Evolutionary conservation across 2,113 vertebrate species (phyloP).

Genomic region (Astur gentilis): DNA sequence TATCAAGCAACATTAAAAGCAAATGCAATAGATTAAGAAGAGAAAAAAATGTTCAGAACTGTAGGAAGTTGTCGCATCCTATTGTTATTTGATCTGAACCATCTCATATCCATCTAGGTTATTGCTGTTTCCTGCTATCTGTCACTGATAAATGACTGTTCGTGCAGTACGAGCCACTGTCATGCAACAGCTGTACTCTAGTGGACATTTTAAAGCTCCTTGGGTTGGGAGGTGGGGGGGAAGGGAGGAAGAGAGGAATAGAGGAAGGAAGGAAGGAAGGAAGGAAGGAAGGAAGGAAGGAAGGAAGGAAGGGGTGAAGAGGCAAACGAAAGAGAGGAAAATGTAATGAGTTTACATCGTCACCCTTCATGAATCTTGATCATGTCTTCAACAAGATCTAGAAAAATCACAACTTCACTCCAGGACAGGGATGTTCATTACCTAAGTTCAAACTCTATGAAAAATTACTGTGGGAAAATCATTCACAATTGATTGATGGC

Average conservation of each 20-base stretch:
- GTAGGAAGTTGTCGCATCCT: not conserved
- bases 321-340: not conserved
- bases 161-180: not conserved
- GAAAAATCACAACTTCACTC: slow-evolving; percentile 66
- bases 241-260: not conserved
- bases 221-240: not conserved
- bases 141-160: not conserved
- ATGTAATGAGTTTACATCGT: slow-evolving; percentile 17
- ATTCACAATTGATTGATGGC: slow-evolving; percentile 71
- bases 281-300: not conserved
- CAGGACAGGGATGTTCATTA: slow-evolving; percentile 63
- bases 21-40: not conserved
- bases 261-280: too few species aligned
- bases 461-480: slow-evolving; percentile 67
- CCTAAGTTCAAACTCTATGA: slow-evolving; percentile 62
- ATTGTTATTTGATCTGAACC: not conserved
- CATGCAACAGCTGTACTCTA: not conserved
- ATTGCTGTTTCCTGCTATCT: not conserved
- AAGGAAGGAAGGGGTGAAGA: not conserved
- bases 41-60: not conserved
- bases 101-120: not conserved
- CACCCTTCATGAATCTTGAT: slow-evolving; percentile 69
- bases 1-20: not conserved
- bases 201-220: not conserved
- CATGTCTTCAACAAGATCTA: slow-evolving; percentile 43